phyloP scores from a whole-genome alignment of 1,140 invertebrate genomes.

The Bombus ignitus region DNA sequence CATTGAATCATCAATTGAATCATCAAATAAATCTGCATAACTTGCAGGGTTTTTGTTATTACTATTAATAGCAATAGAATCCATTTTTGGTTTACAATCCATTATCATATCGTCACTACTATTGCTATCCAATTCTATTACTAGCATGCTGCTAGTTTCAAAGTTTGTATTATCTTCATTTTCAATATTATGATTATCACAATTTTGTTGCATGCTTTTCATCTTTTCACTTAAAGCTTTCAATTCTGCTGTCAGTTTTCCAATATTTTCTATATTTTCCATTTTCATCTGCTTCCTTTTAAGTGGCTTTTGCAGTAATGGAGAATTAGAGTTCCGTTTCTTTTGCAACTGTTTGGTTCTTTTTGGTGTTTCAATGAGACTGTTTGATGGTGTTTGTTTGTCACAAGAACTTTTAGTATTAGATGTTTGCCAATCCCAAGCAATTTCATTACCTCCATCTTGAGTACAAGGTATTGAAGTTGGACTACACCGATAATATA shows the following conservation, averaged over 20 bases:
- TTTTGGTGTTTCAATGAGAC: conserved; percentile 69
- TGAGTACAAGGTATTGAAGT: conserved; percentile 68
- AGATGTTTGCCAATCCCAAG: conserved; percentile 74
- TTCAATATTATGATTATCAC: background rate
- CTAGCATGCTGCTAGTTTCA: background rate
- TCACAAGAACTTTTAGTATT: conserved; percentile 34
- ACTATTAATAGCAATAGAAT: background rate
- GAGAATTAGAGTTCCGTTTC: conserved; percentile 74
- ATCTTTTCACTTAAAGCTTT: conserved; percentile 68
- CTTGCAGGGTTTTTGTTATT: conserved; percentile 35
- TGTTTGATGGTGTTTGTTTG: background rate
- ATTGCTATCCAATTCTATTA: background rate
- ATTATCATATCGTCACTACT: background rate
- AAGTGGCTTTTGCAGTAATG: conserved; percentile 71
- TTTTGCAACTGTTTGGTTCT: conserved; percentile 64
- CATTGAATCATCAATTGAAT: conserved; percentile 75
- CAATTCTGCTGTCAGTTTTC: conserved; percentile 70
- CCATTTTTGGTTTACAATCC: conserved; percentile 1
- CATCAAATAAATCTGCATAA: conserved; percentile 73
- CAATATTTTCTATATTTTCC: conserved; percentile 69
- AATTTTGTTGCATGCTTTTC: conserved; percentile 50
- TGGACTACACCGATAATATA: conserved; percentile 65
- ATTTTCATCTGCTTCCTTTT: conserved; percentile 72
- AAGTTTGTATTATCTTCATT: background rate
- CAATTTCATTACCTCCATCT: conserved; percentile 72